phyloP scores from a whole-genome alignment of 1,140 invertebrate genomes.

The Pogonomyrmex californicus region DNA sequence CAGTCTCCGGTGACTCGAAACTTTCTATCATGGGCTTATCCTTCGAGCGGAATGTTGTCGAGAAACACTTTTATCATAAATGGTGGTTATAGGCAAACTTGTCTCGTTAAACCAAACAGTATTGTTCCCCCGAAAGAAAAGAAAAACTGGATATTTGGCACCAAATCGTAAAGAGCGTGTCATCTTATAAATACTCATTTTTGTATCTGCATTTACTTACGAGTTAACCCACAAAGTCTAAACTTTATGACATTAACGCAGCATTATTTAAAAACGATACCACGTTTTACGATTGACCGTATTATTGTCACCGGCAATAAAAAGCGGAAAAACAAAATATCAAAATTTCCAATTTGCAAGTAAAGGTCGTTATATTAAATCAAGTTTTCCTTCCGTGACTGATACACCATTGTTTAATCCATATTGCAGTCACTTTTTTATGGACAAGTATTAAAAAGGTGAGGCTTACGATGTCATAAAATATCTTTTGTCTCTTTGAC shows the following conservation, averaged over 20 bases:
- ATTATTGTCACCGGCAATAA: background rate
- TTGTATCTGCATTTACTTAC: background rate
- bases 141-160: background rate
- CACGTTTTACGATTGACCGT: background rate
- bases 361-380: slow-evolving; percentile 1
- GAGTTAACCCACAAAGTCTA: background rate
- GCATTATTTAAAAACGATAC: background rate
- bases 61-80: slow-evolving; percentile 35
- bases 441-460: slow-evolving; percentile 26
- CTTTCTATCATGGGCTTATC: slow-evolving; percentile 42
- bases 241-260: background rate
- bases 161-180: background rate
- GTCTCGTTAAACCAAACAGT: slow-evolving; percentile 14
- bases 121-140: background rate
- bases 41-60: slow-evolving; percentile 33
- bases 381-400: background rate
- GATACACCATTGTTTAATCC: background rate
- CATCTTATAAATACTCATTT: too few species aligned
- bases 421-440: slow-evolving; percentile 12
- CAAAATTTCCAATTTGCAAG: background rate
- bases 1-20: slow-evolving; percentile 44
- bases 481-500: slow-evolving; percentile 8
- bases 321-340: background rate
- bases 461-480: slow-evolving; percentile 7
- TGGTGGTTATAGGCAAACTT: slow-evolving; percentile 33